phyloP scores from a whole-genome alignment of 2,888 invertebrate genomes.

The Erebia epiphron region DNA sequence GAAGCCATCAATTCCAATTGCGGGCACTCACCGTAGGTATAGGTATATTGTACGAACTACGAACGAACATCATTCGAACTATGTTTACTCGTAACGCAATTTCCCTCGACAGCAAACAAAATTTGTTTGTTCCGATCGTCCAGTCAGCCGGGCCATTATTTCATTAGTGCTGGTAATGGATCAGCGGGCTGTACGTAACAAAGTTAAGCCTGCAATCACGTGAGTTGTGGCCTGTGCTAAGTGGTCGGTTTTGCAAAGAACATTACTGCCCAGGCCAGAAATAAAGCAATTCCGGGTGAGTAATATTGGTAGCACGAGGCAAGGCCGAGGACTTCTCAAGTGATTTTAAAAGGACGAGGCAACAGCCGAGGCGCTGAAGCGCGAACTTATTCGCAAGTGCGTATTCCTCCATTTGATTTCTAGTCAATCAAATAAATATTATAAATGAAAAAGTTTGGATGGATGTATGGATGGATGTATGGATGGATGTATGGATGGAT shows the following conservation, averaged over 20 bases:
- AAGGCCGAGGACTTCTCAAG: too few relatives aligned
- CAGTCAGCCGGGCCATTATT: slow-evolving; percentile 56
- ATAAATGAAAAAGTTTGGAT: too few relatives aligned
- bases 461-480: too few relatives aligned
- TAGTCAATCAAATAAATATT: too few relatives aligned
- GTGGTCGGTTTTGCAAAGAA: background rate
- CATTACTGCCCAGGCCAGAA: too few relatives aligned
- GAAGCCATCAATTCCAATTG: background rate
- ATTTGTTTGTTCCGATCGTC: slow-evolving; percentile 53
- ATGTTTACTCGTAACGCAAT: slow-evolving; percentile 15
- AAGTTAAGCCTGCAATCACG: slow-evolving; percentile 37
- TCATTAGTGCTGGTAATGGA: slow-evolving; percentile 58
- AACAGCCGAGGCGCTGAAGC: too few relatives aligned
- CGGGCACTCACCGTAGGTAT: background rate
- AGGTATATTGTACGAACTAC: background rate
- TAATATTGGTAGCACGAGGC: too few relatives aligned
- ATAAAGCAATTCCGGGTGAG: too few relatives aligned
- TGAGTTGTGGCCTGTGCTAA: slow-evolving; percentile 17
- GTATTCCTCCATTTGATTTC: too few relatives aligned
- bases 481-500: too few relatives aligned
- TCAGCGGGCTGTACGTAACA: slow-evolving; percentile 38
- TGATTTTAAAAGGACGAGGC: too few relatives aligned
- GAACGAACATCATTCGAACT: background rate
- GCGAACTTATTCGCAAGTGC: too few relatives aligned
- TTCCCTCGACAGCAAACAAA: slow-evolving; percentile 38